Conservation (phyloP, 2,113 vertebrate species). For the Malurus alboscapulatus region DNA sequence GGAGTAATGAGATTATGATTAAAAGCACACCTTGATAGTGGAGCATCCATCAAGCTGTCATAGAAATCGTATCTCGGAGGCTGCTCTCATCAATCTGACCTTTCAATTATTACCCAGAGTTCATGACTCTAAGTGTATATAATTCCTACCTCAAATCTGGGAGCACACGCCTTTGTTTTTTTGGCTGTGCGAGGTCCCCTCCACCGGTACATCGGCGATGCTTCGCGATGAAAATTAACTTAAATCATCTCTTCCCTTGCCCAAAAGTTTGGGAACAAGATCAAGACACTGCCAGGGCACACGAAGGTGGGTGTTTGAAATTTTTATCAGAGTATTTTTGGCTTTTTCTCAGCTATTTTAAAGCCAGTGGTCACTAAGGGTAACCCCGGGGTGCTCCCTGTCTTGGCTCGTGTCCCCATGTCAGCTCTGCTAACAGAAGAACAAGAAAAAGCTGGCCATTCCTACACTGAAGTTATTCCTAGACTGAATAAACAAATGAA, state of each 20-base stretch:
- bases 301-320: not conserved
- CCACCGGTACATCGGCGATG: not conserved
- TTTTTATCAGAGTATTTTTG: not conserved
- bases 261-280: not conserved
- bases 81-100: slow-evolving; percentile 78
- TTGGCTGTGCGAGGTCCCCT: not conserved
- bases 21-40: slow-evolving; percentile 78
- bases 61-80: slow-evolving; percentile 72
- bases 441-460: not conserved
- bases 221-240: not conserved
- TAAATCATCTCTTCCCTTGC: not conserved
- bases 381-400: not conserved
- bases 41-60: slow-evolving; percentile 80
- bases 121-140: slow-evolving; percentile 66
- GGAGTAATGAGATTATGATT: slow-evolving; percentile 81
- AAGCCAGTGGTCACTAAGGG: not conserved
- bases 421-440: not conserved
- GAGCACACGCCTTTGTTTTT: slow-evolving; percentile 21
- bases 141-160: slow-evolving; percentile 46
- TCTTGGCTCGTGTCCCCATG: not conserved
- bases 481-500: not conserved
- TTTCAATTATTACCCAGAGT: slow-evolving; percentile 76
- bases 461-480: not conserved
- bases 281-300: not conserved
- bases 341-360: not conserved